Conservation (phyloP, 2,113 vertebrate genomes). For the Axis porcinus region DNA sequence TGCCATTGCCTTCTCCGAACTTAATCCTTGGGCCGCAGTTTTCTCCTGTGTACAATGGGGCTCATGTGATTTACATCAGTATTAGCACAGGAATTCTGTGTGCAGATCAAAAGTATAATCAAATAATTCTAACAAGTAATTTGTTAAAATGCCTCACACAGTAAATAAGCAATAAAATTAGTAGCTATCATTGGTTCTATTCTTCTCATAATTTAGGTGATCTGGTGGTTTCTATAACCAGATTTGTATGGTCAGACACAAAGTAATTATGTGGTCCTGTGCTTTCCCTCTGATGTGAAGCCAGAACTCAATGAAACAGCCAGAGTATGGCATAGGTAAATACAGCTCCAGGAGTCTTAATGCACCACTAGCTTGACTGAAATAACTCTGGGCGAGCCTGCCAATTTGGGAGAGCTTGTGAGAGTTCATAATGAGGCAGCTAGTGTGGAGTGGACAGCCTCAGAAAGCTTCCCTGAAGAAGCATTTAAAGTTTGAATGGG, state of each 20-base stretch:
- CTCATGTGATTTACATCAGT: background rate
- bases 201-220: background rate
- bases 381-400: background rate
- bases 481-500: background rate
- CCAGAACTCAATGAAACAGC: background rate
- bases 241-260: background rate
- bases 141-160: background rate
- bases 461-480: background rate
- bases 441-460: background rate
- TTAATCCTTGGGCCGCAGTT: background rate
- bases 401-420: background rate
- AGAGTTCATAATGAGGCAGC: background rate
- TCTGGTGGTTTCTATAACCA: background rate
- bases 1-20: too few species aligned
- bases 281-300: background rate
- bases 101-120: background rate
- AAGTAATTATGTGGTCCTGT: background rate
- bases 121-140: background rate
- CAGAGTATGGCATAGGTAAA: background rate
- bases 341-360: background rate
- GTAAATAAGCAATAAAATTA: background rate
- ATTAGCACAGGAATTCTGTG: background rate
- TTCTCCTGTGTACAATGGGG: background rate
- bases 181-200: background rate
- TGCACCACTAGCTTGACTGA: background rate